Conservation (phyloP, 2,797 vertebrate species). For the Ibycter americanus region DNA sequence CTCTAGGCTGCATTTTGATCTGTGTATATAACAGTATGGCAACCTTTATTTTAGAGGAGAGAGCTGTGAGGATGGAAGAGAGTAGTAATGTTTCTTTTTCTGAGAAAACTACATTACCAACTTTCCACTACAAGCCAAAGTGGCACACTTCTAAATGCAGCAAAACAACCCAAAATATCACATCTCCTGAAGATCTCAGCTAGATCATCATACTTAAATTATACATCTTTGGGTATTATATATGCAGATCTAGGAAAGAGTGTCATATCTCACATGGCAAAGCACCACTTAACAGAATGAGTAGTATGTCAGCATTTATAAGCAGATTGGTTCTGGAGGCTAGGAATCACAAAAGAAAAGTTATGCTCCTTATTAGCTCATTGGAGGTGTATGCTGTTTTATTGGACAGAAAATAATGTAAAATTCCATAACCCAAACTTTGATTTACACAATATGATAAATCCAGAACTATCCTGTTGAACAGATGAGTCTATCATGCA, state of each 20-base stretch:
- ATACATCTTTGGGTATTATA: not conserved
- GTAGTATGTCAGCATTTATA: not conserved
- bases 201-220: not conserved
- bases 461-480: not conserved
- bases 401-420: not conserved
- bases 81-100: not conserved
- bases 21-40: not conserved
- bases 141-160: not conserved
- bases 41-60: not conserved
- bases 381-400: not conserved
- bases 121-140: not conserved
- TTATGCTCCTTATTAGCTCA: not conserved
- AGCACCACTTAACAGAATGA: not conserved
- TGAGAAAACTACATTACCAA: not conserved
- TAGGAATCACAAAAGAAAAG: not conserved
- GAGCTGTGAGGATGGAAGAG: not conserved
- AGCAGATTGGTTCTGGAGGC: not conserved
- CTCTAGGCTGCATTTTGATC: not conserved
- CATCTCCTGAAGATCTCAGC: not conserved
- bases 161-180: not conserved
- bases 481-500: not conserved
- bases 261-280: not conserved
- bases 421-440: not conserved
- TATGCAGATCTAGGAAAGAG: not conserved
- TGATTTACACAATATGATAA: not conserved